Evolutionary conservation across 2,797 vertebrate genomes (phyloP).

Genomic region (Myotis pilosus): DNA sequence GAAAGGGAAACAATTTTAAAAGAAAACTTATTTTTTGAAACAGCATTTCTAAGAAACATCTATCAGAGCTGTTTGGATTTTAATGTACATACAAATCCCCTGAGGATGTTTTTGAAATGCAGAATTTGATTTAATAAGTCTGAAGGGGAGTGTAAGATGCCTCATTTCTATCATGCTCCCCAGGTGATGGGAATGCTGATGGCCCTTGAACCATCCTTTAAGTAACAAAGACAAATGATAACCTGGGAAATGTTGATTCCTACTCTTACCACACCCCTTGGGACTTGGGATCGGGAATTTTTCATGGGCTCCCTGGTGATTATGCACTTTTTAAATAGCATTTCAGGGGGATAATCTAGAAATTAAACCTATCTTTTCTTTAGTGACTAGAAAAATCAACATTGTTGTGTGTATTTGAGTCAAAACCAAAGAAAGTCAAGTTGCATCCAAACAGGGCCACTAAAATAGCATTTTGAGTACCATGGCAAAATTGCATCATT

Average conservation of each 20-base stretch:
- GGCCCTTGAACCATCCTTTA: background rate
- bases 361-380: background rate
- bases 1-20: conserved; percentile 41
- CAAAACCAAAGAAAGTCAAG: conserved; percentile 2
- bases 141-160: background rate
- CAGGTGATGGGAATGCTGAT: background rate
- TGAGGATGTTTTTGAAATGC: background rate
- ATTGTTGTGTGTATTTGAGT: background rate
- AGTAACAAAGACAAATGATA: background rate
- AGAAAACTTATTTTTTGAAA: background rate
- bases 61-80: background rate
- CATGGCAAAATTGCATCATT: conserved; percentile 15
- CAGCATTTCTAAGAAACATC: background rate
- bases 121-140: background rate
- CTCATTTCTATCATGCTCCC: background rate
- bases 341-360: background rate
- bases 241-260: background rate
- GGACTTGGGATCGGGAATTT: background rate
- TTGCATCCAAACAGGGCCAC: background rate
- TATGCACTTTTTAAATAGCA: background rate
- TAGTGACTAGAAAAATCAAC: conserved; percentile 23
- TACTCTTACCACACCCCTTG: background rate
- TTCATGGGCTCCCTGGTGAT: background rate
- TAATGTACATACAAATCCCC: background rate
- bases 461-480: conserved; percentile 24